Evolutionary conservation across 2,113 vertebrate genomes (phyloP).

Genomic region (Leuciscus idus): DNA sequence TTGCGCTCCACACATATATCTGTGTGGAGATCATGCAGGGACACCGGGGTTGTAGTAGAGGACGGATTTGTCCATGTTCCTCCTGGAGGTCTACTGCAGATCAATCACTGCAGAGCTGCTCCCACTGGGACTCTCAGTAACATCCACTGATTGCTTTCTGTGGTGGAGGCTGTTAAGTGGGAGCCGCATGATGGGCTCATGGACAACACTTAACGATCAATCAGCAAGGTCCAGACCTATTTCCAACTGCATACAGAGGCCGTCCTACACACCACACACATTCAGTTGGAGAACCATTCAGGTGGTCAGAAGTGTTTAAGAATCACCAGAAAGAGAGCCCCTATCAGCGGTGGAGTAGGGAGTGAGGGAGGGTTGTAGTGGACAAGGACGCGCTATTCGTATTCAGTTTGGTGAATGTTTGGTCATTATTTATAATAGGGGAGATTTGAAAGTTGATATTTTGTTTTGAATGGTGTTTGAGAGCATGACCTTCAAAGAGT

Average conservation of each 20-base stretch:
- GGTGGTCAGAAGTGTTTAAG: constrained; percentile 77
- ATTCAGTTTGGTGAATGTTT: constrained; percentile 62
- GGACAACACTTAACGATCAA: constrained; percentile 85
- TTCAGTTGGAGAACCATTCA: constrained; percentile 79
- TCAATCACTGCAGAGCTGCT: constrained; percentile 73
- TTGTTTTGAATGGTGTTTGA: constrained; percentile 52
- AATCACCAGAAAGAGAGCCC: constrained; percentile 68
- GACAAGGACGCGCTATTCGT: constrained; percentile 65
- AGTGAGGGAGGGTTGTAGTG: constrained; percentile 57
- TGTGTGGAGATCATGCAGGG: constrained; percentile 52
- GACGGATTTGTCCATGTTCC: constrained; percentile 64
- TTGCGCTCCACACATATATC: no score
- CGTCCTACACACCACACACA: constrained; percentile 65
- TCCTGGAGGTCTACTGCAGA: constrained; percentile 75
- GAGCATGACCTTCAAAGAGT: constrained; percentile 56
- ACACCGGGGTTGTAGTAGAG: constrained; percentile 56
- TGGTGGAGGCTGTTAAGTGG: constrained; percentile 77
- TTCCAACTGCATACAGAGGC: constrained; percentile 71
- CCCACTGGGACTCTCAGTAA: constrained; percentile 78
- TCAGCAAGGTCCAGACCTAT: constrained; percentile 74
- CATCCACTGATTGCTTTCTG: constrained; percentile 81
- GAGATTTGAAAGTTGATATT: constrained; percentile 54
- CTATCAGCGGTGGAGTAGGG: constrained; percentile 58
- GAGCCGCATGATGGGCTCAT: constrained; percentile 76
- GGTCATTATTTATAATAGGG: constrained; percentile 53